Conservation (phyloP, 2,888 invertebrate species). For the Rotaria magnacalcarata region DNA sequence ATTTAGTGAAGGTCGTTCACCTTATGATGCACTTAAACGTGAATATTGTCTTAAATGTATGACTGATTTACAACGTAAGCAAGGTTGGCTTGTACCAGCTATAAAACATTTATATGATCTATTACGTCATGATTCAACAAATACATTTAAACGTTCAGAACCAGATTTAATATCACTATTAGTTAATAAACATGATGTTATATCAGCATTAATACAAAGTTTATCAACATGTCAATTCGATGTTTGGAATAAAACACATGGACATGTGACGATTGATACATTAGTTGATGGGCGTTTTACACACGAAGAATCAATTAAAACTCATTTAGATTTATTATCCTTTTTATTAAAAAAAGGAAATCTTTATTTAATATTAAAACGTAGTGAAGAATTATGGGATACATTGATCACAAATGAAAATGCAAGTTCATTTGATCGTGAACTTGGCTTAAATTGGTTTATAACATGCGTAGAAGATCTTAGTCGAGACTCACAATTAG, state of each 20-base stretch:
- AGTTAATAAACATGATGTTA: slow-evolving; percentile 27
- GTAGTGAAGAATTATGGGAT: slow-evolving; percentile 61
- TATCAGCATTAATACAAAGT: slow-evolving; percentile 26
- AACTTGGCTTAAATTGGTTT: slow-evolving; percentile 62
- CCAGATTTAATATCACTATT: slow-evolving; percentile 4
- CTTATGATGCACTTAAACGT: slow-evolving; percentile 60
- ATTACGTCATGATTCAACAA: slow-evolving; percentile 37
- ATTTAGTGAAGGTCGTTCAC: slow-evolving; percentile 58
- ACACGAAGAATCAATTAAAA: slow-evolving; percentile 59
- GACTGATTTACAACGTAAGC: slow-evolving; percentile 60
- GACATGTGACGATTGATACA: slow-evolving; percentile 53
- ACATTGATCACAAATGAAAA: slow-evolving; percentile 58
- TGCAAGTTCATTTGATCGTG: slow-evolving; percentile 60
- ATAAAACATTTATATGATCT: slow-evolving; percentile 38
- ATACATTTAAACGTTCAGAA: slow-evolving; percentile 34
- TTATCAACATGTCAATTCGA: slow-evolving; percentile 31
- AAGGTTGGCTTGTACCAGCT: slow-evolving; percentile 32
- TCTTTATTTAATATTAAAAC: slow-evolving; percentile 60
- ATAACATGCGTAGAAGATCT: slow-evolving; percentile 59
- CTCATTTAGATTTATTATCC: slow-evolving; percentile 60
- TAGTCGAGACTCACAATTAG: slow-evolving; percentile 59
- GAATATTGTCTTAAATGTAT: slow-evolving; percentile 61
- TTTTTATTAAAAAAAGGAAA: slow-evolving; percentile 61
- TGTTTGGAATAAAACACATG: slow-evolving; percentile 39
- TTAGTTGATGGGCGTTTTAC: slow-evolving; percentile 59